A percentile compares a stretch with the other conserved stretches of the same genome.
Evolutionary conservation across 2,888 invertebrate species (phyloP).

Genomic region (Heptascelio sp.): DNA sequence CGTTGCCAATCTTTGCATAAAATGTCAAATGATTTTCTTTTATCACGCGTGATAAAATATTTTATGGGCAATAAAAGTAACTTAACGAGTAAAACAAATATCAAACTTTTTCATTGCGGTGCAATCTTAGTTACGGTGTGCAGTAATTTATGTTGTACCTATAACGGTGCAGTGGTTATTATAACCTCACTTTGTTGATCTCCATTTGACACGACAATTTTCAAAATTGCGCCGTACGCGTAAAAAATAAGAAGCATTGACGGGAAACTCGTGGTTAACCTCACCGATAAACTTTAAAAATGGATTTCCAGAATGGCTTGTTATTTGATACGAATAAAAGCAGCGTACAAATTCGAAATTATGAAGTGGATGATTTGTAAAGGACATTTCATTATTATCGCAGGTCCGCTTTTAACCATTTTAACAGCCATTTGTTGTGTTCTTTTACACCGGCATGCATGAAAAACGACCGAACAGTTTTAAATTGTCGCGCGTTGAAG

Average conservation of each 20-base stretch:
- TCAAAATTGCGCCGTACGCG: slow-evolving; percentile 26
- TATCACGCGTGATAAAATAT: slow-evolving; percentile 38
- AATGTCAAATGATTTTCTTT: slow-evolving; percentile 24
- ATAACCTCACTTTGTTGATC: slow-evolving; percentile 3
- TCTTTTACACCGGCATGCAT: too few species aligned
- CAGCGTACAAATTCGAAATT: slow-evolving; percentile 3
- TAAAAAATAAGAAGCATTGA: slow-evolving; percentile 26
- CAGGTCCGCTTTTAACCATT: too few species aligned
- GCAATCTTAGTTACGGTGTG: slow-evolving; percentile 37
- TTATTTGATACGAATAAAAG: slow-evolving; percentile 12
- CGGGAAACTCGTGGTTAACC: slow-evolving; percentile 7
- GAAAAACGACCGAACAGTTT: too few species aligned
- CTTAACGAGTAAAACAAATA: slow-evolving; percentile 37
- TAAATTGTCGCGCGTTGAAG: too few species aligned
- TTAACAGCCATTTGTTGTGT: too few species aligned
- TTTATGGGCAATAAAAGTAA: slow-evolving; percentile 37
- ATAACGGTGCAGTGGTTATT: not conserved
- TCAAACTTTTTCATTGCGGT: slow-evolving; percentile 31
- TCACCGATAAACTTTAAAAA: slow-evolving; percentile 10
- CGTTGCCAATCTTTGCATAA: slow-evolving; percentile 11
- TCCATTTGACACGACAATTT: slow-evolving; percentile 40
- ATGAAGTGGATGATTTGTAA: not conserved
- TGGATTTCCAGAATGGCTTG: not conserved
- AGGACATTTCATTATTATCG: not conserved
- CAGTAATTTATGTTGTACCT: slow-evolving; percentile 22